Base-by-base conservation (phyloP, 2,888 invertebrate genomes). In the Tineola bisselliella region DNA sequence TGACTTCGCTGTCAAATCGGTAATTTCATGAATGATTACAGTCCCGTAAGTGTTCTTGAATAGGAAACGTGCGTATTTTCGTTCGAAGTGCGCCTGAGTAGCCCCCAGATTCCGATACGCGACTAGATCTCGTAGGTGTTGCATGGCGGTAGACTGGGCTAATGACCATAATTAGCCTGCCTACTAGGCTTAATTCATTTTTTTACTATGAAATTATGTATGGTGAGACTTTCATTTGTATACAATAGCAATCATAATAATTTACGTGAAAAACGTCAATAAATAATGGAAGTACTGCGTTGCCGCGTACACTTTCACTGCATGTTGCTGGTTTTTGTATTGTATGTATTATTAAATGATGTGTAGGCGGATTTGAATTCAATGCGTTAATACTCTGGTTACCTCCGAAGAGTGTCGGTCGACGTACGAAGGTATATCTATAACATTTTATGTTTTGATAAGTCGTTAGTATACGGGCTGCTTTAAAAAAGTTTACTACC, bases 401-500 rank as follows among this genome's bases (percentile, higher is more conserved):
- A 12, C 13, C 43, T n/a, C n/a, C n/a, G 8, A 13, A 43, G 43
- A n/a, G 43, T 43, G 43, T 48, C 8, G 17, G 17, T 13, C 15
- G 48, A 15, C n/a, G 48, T 10, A 48, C 13, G 10, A 17, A 48
- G 48, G 13, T 5, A 17, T 48, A 48, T 25, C 25, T 48, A 48
- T 17, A 48, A 48, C 48, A 15, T 48, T 48, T 48, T 15, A 48
- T 48, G 48, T 48, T 48, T 48, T 48, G 48, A 48, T 48, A 48
- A 48, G 13, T 48, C 48, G n/a, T 48, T 48, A 48, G 15, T 17
- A 48, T 48, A 15, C n/a, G n/a, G n/a, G n/a, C n/a, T n/a, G n/a
- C n/a, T n/a, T n/a, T n/a, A n/a, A n/a, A n/a, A n/a, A n/a, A n/a
- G n/a, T n/a, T n/a, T n/a, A n/a, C n/a, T n/a, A n/a, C n/a, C n/a